Base-by-base conservation (phyloP, 2,797 vertebrate species). In the Garrulus glandarius region DNA sequence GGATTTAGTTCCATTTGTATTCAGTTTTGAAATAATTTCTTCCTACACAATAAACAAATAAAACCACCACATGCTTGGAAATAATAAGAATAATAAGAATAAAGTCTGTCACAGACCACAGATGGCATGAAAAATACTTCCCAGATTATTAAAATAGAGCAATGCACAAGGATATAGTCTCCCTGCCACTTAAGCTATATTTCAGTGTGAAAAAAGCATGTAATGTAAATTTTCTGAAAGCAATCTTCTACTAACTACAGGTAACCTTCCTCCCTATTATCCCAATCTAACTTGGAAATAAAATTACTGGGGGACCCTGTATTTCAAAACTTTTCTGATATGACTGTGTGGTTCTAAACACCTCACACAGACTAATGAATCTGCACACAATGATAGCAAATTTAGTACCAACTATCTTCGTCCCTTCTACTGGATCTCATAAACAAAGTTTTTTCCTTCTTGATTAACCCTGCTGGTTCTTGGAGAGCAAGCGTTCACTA, bases 1-100 rank as follows among this genome's bases (percentile, higher is more conserved):
- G 46, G 72, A 90, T 46, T 92, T 84, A 91, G 59, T 75, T 97
- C 97, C 91, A 70, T 92, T 96, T 96, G 89, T 85, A 79, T 56
- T 93, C 64, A 63, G 47, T 77, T 93, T 84, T 95, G 76, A 95
- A 96, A 94, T 80, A 32, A 93, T 89, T 96, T 95, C 64, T 93
- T 77, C 50, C 56, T 87, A 89, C 15, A 41, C 18, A 10, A 94
- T 88, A 43, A 24, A 91, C 47, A 92, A 82, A 95, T 59, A 83
- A 92, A 96, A 89, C 1, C 21, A 89, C n/a, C 22, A 44, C 26
- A 80, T 85, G 46, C 59, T 71, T 81, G 91, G 80, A 92, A 95
- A 90, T 39, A 5, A 15, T 12, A 55, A 7, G 27, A 59, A 46
- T 29, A 39, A 16, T 13, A 84, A 29, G n/a, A 72, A 70, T 15